phyloP scores from a whole-genome alignment of 2,113 vertebrate genomes.

The Dipodomys merriami region DNA sequence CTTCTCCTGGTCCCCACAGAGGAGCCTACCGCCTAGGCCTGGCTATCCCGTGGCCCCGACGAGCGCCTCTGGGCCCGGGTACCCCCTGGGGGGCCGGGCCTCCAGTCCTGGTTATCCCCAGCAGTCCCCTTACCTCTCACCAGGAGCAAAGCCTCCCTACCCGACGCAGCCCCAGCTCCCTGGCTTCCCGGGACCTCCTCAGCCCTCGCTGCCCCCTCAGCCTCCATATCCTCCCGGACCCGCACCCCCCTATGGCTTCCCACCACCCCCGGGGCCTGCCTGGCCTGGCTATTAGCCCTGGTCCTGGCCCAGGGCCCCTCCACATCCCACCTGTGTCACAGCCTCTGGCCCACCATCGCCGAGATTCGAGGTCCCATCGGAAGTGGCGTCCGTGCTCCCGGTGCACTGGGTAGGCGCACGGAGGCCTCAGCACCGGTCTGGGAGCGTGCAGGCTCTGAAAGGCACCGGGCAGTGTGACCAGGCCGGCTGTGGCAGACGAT shows the following conservation, averaged over 20 bases:
- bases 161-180: constrained; percentile 76
- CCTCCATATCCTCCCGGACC: constrained; percentile 76
- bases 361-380: constrained; percentile 12
- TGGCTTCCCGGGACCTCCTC: constrained; percentile 67
- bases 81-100: constrained; percentile 68
- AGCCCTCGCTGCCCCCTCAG: constrained; percentile 60
- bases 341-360: background rate
- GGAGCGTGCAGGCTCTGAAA: background rate
- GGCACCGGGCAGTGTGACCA: background rate
- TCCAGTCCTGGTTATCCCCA: constrained; percentile 70
- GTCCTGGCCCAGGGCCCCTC: background rate
- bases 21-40: constrained; percentile 62
- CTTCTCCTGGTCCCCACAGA: constrained; percentile 84
- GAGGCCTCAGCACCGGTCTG: background rate
- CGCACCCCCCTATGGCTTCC: constrained; percentile 81
- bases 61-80: constrained; percentile 68
- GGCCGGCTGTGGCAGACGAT: background rate
- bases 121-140: constrained; percentile 71
- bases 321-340: background rate
- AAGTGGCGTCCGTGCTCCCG: background rate
- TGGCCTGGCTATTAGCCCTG: constrained; percentile 84
- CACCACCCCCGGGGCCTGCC: constrained; percentile 81
- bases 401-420: fast-evolving
- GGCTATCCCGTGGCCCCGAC: constrained; percentile 60
- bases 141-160: constrained; percentile 72